phyloP scores from a whole-genome alignment of 2,113 vertebrate genomes.

The Arothron firmamentum region DNA sequence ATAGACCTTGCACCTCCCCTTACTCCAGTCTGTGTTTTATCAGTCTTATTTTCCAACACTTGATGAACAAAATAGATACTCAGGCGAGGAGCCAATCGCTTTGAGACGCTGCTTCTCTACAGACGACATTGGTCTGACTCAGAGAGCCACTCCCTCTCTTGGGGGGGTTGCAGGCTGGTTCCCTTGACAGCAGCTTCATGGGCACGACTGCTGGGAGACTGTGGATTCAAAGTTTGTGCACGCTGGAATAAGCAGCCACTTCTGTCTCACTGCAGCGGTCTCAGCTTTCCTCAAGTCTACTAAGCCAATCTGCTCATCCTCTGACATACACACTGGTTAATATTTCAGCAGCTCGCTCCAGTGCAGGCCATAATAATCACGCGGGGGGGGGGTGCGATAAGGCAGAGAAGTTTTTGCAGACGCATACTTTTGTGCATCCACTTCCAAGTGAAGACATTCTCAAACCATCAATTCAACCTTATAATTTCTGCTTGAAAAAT shows the following conservation, averaged over 20 bases:
- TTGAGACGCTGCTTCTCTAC: slow-evolving; percentile 5
- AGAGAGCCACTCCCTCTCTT: slow-evolving; percentile 5
- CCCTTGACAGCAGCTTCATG: slow-evolving; percentile 4
- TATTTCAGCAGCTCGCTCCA: slow-evolving; percentile 60
- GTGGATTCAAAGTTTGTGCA: slow-evolving; percentile 14
- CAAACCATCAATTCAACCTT: too few relatives aligned
- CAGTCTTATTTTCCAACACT: slow-evolving; percentile 22
- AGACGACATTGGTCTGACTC: slow-evolving; percentile 1
- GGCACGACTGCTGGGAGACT: slow-evolving; percentile 7
- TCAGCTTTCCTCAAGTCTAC: slow-evolving; percentile 47
- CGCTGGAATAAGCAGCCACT: slow-evolving; percentile 6
- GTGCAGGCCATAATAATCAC: slow-evolving; percentile 39
- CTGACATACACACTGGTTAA: slow-evolving; percentile 49
- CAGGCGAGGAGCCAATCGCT: slow-evolving; percentile 40
- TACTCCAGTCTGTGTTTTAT: slow-evolving; percentile 20
- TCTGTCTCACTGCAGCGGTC: slow-evolving; percentile 42
- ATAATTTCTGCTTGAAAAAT: too few relatives aligned
- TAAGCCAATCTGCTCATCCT: slow-evolving; percentile 37
- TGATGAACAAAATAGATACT: slow-evolving; percentile 18
- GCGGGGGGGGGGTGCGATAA: neutral
- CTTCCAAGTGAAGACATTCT: neutral
- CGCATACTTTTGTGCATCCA: neutral
- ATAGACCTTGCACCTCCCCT: slow-evolving; percentile 35
- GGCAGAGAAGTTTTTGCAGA: too few relatives aligned
- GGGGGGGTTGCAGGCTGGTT: neutral